A percentile compares a stretch with the other conserved stretches of the same genome.
Evolutionary conservation across 2,797 vertebrate genomes (phyloP).

Genomic region (Taenioides sp.): DNA sequence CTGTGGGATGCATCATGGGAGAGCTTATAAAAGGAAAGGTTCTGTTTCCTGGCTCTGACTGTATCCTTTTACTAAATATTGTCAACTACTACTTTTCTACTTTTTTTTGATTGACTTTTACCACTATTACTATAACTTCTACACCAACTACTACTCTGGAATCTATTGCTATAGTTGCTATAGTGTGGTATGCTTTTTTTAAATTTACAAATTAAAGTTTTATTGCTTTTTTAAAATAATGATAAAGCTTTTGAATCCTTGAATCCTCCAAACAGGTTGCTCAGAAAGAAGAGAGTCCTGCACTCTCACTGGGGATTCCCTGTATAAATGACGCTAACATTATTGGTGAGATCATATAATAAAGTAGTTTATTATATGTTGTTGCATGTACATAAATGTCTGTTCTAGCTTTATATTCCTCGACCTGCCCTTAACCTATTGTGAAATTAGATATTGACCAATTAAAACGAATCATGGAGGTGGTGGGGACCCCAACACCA

Average conservation of each 20-base stretch:
- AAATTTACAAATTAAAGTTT: too few species aligned
- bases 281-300: too few species aligned
- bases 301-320: too few species aligned
- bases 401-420: not conserved
- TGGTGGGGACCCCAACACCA: slow-evolving; percentile 93
- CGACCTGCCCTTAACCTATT: slow-evolving; percentile 70
- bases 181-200: too few species aligned
- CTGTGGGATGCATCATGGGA: slow-evolving; percentile 98
- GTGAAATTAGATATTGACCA: slow-evolving; percentile 89
- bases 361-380: too few species aligned
- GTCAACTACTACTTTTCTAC: not conserved
- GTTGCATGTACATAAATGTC: slow-evolving; percentile 22
- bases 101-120: too few species aligned
- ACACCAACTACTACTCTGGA: too few species aligned
- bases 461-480: slow-evolving; percentile 98
- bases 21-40: slow-evolving; percentile 96
- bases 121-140: too few species aligned
- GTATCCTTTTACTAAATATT: slow-evolving; percentile 86
- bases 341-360: not conserved
- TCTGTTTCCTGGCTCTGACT: slow-evolving; percentile 94
- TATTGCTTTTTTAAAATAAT: too few species aligned
- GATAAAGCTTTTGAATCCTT: too few species aligned
- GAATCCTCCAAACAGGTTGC: too few species aligned
- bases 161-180: too few species aligned
- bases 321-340: not conserved